phyloP scores from a whole-genome alignment of 2,888 invertebrate genomes.

The Lissonota sp. region DNA sequence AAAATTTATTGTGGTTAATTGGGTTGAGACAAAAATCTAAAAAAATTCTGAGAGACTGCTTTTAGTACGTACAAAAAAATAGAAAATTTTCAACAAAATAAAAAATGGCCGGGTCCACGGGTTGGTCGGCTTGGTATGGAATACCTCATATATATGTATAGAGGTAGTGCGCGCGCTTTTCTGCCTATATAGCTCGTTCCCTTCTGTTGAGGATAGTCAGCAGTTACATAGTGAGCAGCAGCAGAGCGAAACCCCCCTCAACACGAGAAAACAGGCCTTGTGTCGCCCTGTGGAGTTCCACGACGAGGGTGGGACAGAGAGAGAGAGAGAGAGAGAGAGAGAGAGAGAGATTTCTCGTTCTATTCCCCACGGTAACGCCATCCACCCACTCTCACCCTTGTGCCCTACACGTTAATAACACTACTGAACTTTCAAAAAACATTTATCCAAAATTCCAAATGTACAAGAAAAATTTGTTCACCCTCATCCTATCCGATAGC shows the following conservation, averaged over 20 bases:
- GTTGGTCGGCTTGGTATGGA: too few species aligned
- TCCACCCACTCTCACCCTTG: slow-evolving; percentile 48
- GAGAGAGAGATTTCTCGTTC: slow-evolving; percentile 33
- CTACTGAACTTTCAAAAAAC: slow-evolving; percentile 66
- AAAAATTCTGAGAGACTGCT: too few species aligned
- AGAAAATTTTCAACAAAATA: too few species aligned
- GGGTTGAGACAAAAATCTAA: too few species aligned
- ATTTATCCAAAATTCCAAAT: slow-evolving; percentile 46
- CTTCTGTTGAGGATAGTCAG: slow-evolving; percentile 23
- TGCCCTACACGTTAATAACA: slow-evolving; percentile 23
- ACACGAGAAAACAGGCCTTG: slow-evolving; percentile 45
- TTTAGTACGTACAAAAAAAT: too few species aligned
- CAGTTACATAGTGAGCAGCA: slow-evolving; percentile 42
- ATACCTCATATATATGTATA: slow-evolving; percentile 12
- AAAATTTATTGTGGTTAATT: too few species aligned
- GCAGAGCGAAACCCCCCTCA: slow-evolving; percentile 49
- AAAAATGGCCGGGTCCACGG: too few species aligned
- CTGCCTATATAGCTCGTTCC: slow-evolving; percentile 27
- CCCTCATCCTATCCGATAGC: too few species aligned
- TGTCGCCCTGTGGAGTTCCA: slow-evolving; percentile 38
- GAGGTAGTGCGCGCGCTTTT: slow-evolving; percentile 36
- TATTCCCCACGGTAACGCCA: slow-evolving; percentile 38
- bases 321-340: too few species aligned
- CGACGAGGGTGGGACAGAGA: slow-evolving; percentile 1
- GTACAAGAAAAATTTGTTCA: neutral